phyloP scores from a whole-genome alignment of 2,888 invertebrate genomes.

The Spodoptera exigua region DNA sequence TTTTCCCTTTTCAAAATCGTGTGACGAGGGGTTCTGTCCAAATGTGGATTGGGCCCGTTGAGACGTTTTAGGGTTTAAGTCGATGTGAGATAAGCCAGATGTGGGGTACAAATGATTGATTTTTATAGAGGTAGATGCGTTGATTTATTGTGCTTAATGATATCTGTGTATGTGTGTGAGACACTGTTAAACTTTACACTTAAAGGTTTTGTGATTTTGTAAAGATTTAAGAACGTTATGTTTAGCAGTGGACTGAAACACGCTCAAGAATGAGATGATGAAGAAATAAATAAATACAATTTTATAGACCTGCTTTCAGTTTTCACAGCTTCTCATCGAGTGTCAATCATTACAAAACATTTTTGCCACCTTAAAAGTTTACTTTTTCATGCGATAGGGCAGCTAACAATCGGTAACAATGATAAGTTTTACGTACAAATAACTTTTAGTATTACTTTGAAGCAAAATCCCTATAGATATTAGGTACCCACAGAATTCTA shows the following conservation, averaged over 20 bases:
- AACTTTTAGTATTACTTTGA: slow-evolving; percentile 27
- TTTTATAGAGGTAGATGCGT: slow-evolving; percentile 60
- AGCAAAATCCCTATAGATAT: slow-evolving; percentile 28
- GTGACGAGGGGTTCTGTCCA: slow-evolving; percentile 76
- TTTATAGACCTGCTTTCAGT: too few species aligned
- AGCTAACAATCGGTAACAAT: too few species aligned
- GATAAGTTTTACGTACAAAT: slow-evolving; percentile 6
- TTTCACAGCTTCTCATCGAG: too few species aligned
- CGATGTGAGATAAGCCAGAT: slow-evolving; percentile 66
- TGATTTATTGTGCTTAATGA: slow-evolving; percentile 68
- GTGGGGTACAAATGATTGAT: slow-evolving; percentile 77
- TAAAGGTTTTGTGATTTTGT: background rate
- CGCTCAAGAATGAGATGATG: too few species aligned
- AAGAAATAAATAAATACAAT: too few species aligned
- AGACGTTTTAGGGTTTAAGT: slow-evolving; percentile 70
- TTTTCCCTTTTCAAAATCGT: slow-evolving; percentile 84
- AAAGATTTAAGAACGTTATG: background rate
- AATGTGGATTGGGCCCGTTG: slow-evolving; percentile 65
- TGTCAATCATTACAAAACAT: too few species aligned
- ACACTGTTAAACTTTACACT: too few species aligned
- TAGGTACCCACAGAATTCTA: slow-evolving; percentile 16
- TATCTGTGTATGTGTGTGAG: slow-evolving; percentile 9
- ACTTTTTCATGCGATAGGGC: too few species aligned
- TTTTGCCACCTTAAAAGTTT: too few species aligned
- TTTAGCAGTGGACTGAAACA: too few species aligned